Evolutionary conservation across 2,888 invertebrate species (phyloP), one percentile per base, ranked within the genome.

Genomic region (Bhutanitis thaidina): DNA sequence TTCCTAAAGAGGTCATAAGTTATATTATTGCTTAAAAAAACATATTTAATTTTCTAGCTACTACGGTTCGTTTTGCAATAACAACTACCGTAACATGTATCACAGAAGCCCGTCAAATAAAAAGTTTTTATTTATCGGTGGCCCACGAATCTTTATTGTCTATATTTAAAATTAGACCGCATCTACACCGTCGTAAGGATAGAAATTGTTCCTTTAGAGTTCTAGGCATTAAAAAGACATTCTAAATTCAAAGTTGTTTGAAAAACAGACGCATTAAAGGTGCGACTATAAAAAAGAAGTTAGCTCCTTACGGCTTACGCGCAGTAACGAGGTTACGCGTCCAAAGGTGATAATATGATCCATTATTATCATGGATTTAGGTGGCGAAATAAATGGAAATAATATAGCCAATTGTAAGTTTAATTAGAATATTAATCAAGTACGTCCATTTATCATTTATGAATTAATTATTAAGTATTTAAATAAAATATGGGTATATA

Each of bases 271-370:
- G 66, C 80, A 78, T 80, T 84, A 84, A 85, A 88, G 87, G 88
- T 86, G 84, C 64, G 77, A 71, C 79, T 74, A 85, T 89, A 89
- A 88, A 89, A 89, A 83, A 79, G 81, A 84, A 84, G 84, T 88
- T 84, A 83, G 80, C 82, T 76, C 80, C 87, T 88, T 88, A 79
- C 76, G 79, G 44, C 44, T 80, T 72, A 34, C 34, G 71, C 66
- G 71, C 70, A 68, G 77, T 80, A 75, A 81, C 72, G 77, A 79
- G 77, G 77, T 69, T 73, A 66, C 62, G 67, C 69, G 70, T 60
- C 74, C 76, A 63, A 72, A 73, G 78, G 75, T 65, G 68, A 34
- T 7, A 10, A 62, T 65, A 64, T 65, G 70, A 41, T 10, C 45
- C 36, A n/a, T 64, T 63, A 46, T 59, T 65, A 67, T 70, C 52